Evolutionary conservation across 2,888 invertebrate genomes (phyloP), one percentile per base, ranked within the genome.

Genomic region (Malacosoma neustria): DNA sequence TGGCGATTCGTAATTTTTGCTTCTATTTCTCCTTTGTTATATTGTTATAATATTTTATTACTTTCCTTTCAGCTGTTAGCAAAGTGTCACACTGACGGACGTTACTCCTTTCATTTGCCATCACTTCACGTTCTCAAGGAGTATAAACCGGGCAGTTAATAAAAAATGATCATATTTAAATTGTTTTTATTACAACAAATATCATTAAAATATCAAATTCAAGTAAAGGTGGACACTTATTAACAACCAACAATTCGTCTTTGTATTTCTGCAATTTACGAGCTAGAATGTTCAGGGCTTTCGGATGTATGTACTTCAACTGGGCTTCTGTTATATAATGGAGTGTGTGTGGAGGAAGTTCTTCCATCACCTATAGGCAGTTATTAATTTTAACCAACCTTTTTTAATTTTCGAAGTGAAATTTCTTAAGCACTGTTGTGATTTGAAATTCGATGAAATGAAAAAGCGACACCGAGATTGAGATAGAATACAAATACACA

Each of bases 91-190:
- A 49, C 57, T 3, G 66, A 76, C 22, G 73, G 75, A 0, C 61
- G 54, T 14, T 79, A 76, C 42, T 57, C 70, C 1, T 72, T 84
- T 40, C 67, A 73, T 45, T 46, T 81, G 15, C 82, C 82, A 35
- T 38, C 80, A 3, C 57, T 82, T 11, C 39, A 59, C 29, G 39
- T 58, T 9, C 46, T 79, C 4, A 68, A 61, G 52, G 34, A 50
- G 33, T 66, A 61, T 39, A 49, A 60, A 15, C 41, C 54, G 31
- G 45, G 42, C 33, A 35, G 13, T 12, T 6, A 37, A 39, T 34
- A 35, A 42, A 43, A 38, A 14, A 32, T 13, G 22, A 22, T 7
- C 5, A 5, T 22, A 22, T 47, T 44, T 49, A 38, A 40, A 41
- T 31, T 45, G 47, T 50, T 37, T 33, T 45, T 13, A 37, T 34